Base-by-base conservation (phyloP, 2,888 invertebrate species). In the Cerastoderma edule region DNA sequence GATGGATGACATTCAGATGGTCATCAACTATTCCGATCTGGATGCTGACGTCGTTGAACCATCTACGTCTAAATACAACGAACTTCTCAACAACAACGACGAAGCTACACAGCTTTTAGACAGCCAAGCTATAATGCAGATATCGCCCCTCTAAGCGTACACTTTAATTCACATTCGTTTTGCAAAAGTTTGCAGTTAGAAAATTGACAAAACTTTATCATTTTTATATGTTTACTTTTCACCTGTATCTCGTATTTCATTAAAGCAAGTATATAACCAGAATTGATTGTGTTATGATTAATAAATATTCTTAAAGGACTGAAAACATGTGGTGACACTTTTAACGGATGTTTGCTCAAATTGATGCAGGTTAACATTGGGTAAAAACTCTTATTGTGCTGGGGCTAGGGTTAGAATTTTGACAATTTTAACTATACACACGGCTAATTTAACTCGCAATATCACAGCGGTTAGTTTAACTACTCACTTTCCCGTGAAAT, bases 61-160 rank as follows among this genome's bases (percentile, higher is more conserved):
- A 46, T 65, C 65, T 65, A 65, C 65, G 65, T 65, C 65, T 27
- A 65, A 65, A 65, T 19, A 65, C 19, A n/a, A n/a, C 8, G 65
- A 27, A n/a, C 46, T 65, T 65, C 44, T 65, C 24, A 27, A 63
- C 33, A n/a, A 63, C 63, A n/a, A 63, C 53, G 53, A 53, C 53
- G 53, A 53, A 8, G 53, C 8, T n/a, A 53, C 53, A 8, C 53
- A 53, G 22, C 24, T 24, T 16, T n/a, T 53, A 16, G 53, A 53
- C 63, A 63, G 63, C 63, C 63, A 5, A 63, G 63, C 33, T 63
- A 63, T 63, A 63, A 16, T 63, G 24, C 33, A 63, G 33, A 32
- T 63, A 63, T 63, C n/a, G 53, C n/a, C n/a, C n/a, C n/a, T n/a
- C n/a, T n/a, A n/a, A n/a, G n/a, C n/a, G n/a, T n/a, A n/a, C n/a